phyloP scores from a whole-genome alignment of 1,140 invertebrate genomes.

The Drosophila elegans region DNA sequence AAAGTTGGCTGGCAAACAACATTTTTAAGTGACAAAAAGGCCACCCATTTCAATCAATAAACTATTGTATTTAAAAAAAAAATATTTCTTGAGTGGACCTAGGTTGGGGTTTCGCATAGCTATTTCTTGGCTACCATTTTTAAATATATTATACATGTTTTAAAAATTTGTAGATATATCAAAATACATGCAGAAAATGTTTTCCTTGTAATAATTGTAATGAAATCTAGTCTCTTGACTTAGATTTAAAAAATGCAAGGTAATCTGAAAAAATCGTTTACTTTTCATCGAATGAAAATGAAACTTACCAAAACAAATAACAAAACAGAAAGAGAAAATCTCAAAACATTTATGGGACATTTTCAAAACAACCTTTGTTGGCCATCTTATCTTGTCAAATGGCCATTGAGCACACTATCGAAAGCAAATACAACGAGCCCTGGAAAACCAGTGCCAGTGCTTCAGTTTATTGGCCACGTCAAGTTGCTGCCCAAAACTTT shows the following conservation, averaged over 20 bases:
- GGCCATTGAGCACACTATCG: slow-evolving; percentile 1
- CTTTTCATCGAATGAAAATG: too few species aligned
- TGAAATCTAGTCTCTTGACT: too few species aligned
- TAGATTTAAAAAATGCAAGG: too few species aligned
- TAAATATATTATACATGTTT: too few species aligned
- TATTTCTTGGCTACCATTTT: too few species aligned
- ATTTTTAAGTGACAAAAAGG: background rate
- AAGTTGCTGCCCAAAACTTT: slow-evolving; percentile 28
- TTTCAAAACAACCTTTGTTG: background rate
- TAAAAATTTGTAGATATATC: too few species aligned
- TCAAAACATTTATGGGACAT: background rate
- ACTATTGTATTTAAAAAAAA: too few species aligned
- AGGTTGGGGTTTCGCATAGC: too few species aligned
- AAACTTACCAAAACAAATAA: background rate
- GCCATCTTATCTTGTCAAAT: background rate
- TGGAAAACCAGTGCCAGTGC: slow-evolving; percentile 20
- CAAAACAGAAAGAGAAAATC: background rate
- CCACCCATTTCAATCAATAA: background rate
- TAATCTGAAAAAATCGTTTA: too few species aligned
- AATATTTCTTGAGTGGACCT: too few species aligned
- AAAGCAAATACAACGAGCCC: background rate
- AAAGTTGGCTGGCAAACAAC: background rate
- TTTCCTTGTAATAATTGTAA: too few species aligned
- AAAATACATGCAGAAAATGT: too few species aligned
- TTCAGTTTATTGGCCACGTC: slow-evolving; percentile 20